Evolutionary conservation across 2,113 vertebrate species (phyloP).

Genomic region (Odobenus rosmarus): DNA sequence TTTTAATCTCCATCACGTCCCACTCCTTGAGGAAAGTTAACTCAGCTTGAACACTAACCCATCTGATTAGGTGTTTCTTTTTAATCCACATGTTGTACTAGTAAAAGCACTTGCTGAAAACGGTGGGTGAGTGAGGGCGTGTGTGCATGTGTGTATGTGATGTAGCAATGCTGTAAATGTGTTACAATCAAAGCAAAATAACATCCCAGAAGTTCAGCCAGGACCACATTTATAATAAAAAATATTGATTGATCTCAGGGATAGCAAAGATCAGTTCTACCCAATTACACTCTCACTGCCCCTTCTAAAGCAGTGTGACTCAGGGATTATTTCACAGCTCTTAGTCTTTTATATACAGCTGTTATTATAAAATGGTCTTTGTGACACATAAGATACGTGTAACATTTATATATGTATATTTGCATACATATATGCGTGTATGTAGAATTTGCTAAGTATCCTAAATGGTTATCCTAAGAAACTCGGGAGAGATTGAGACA

Average conservation of each 20-base stretch:
- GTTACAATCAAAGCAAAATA: neutral
- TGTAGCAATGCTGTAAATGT: neutral
- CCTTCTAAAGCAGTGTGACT: neutral
- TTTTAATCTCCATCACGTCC: neutral
- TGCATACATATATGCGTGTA: neutral
- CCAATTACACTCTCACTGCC: slow-evolving; percentile 72
- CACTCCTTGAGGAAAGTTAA: neutral
- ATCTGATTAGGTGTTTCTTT: slow-evolving; percentile 40
- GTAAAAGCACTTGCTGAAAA: neutral
- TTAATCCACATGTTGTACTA: neutral
- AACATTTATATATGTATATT: neutral
- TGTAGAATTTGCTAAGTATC: neutral
- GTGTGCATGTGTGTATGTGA: neutral
- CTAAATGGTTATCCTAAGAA: neutral
- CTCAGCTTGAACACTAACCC: neutral
- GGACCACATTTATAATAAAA: slow-evolving; percentile 70
- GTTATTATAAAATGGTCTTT: slow-evolving; percentile 12
- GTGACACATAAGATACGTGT: neutral
- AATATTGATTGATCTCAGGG: slow-evolving; percentile 74
- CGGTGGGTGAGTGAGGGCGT: neutral
- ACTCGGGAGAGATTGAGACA: neutral
- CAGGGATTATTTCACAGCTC: slow-evolving; percentile 58
- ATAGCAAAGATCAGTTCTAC: slow-evolving; percentile 79
- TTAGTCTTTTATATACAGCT: neutral
- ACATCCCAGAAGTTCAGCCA: neutral